Evolutionary conservation across 2,888 invertebrate species (phyloP), one percentile per base, ranked within the genome.

Genomic region (Drosophila melanocephala): DNA sequence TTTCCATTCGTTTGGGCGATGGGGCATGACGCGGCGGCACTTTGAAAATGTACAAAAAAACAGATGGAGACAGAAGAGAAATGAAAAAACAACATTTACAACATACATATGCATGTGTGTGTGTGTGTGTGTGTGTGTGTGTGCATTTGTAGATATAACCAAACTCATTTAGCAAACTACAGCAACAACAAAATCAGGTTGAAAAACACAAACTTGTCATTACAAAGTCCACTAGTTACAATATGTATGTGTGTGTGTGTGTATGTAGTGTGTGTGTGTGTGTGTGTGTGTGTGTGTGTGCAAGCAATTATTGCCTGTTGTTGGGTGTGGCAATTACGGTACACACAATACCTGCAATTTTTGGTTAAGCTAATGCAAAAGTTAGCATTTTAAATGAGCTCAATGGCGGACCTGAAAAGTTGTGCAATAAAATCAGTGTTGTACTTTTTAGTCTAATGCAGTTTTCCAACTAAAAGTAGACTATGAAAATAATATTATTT

Each of bases 321-420:
- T 57, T 67, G 83, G 82, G 82, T 74, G 85, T 83, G 77, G 83
- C 70, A 79, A 82, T 79, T 68, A 84, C 75, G 73, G 72, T 75
- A 72, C 75, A 26, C 22, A 16, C 16, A 9, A 28, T 32, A 61
- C 44, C 74, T 57, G 52, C 30, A 67, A 60, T 44, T 50, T 72
- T 66, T 26, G 30, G 39, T 56, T 42, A 33, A 56, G 50, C 32
- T 28, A 39, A 47, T 64, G 65, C 42, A n/a, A 55, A 33, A 68
- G 68, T 68, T 70, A 2, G 35, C 16, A 51, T 67, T 67, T 47
- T 39, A 35, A 57, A 69, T 68, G 68, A 57, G 28, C 57, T 68
- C 39, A 22, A 57, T 30, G 28, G 30, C 22, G 28, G 67, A 57
- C 22, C 32, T n/a, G 37, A 32, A 56, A 39, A 56, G 33, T 33